phyloP scores from a whole-genome alignment of 2,888 invertebrate species.

The Microctonus brassicae region DNA sequence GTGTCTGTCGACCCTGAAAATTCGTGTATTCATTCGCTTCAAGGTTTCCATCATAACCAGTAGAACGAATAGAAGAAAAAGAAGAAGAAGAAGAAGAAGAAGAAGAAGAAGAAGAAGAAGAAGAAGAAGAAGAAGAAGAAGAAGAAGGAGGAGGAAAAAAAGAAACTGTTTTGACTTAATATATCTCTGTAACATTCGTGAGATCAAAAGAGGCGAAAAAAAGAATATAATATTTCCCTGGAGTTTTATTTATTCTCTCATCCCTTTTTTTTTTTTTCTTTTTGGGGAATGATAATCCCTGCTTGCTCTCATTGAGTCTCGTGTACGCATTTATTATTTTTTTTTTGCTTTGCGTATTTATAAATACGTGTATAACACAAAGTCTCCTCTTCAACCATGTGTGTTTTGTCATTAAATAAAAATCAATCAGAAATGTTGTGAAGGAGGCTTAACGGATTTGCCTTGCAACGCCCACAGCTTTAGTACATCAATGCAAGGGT shows the following conservation, averaged over 20 bases:
- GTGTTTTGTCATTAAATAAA: slow-evolving; percentile 70
- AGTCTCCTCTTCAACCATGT: slow-evolving; percentile 50
- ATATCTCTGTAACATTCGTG: not conserved
- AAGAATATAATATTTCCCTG: slow-evolving; percentile 18
- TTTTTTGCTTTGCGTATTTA: slow-evolving; percentile 49
- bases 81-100: not conserved
- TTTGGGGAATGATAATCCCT: not conserved
- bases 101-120: not conserved
- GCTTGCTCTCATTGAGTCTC: not conserved
- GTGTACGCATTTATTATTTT: slow-evolving; percentile 35
- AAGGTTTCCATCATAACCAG: not conserved
- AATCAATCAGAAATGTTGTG: slow-evolving; percentile 70
- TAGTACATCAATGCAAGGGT: slow-evolving; percentile 51
- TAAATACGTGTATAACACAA: slow-evolving; percentile 60
- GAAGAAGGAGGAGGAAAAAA: not conserved
- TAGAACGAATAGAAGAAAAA: not conserved
- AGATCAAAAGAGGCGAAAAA: slow-evolving; percentile 42
- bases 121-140: not conserved
- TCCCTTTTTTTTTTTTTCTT: slow-evolving; percentile 49
- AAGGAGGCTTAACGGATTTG: slow-evolving; percentile 70
- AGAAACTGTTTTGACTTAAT: not conserved
- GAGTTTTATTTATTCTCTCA: slow-evolving; percentile 56
- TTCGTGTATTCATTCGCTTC: not conserved
- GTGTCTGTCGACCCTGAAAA: not conserved
- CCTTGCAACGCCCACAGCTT: slow-evolving; percentile 63